Evolutionary conservation across 2,113 vertebrate species (phyloP).

Genomic region (Campylomormyrus numenius): DNA sequence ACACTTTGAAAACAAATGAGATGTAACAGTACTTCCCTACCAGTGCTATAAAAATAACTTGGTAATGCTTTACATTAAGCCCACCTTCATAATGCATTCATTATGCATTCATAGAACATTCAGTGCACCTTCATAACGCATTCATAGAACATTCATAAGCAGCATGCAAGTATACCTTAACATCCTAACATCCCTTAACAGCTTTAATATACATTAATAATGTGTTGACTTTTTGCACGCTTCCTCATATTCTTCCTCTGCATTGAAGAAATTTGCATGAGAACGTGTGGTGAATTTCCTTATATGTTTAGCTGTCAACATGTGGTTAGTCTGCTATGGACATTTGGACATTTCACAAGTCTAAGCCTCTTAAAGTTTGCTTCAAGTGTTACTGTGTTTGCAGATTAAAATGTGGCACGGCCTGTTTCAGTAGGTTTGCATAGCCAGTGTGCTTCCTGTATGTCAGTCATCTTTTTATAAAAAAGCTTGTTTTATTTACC

Average conservation of each 20-base stretch:
- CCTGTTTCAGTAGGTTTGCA: conserved; percentile 34
- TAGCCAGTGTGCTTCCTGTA: conserved; percentile 38
- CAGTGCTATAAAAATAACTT: not conserved
- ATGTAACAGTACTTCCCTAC: not conserved
- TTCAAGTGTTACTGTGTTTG: conserved; percentile 39
- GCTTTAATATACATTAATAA: too few relatives aligned
- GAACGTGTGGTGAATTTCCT: not conserved
- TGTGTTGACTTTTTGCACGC: not conserved
- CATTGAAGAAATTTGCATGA: not conserved
- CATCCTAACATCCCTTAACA: too few relatives aligned
- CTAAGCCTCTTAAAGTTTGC: not conserved
- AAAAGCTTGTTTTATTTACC: not conserved
- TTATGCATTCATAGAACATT: too few relatives aligned
- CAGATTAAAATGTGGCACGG: conserved; percentile 36
- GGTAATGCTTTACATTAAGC: too few relatives aligned
- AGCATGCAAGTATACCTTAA: too few relatives aligned
- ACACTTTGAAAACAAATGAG: not conserved
- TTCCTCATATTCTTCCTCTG: not conserved
- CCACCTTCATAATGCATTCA: too few relatives aligned
- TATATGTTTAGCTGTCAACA: not conserved
- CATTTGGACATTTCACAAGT: not conserved
- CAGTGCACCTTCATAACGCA: too few relatives aligned
- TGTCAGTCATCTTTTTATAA: conserved; percentile 13
- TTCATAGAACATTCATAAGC: too few relatives aligned
- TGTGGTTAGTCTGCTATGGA: not conserved